These are phyloP conservation scores for Morpho achilles DNA, from an alignment of 2,888 invertebrate species.

Conservation along the genomic window DNA sequence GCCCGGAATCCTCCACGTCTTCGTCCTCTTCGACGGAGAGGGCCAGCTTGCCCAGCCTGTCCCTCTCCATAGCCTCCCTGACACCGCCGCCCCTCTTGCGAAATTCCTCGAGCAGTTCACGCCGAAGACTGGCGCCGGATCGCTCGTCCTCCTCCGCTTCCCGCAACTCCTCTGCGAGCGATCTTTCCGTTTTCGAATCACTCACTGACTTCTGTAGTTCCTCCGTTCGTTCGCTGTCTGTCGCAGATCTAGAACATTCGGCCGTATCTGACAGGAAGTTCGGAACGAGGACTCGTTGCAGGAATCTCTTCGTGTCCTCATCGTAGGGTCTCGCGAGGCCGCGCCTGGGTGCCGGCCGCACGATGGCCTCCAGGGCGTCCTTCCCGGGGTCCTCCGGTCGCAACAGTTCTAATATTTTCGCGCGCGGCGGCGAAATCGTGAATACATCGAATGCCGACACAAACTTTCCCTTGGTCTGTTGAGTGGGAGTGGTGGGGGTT, in stretches of 20 bases:
- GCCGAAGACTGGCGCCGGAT: conserved; percentile 37
- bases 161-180: conserved; percentile 63
- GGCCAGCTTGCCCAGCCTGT: conserved; percentile 62
- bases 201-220: conserved; percentile 12
- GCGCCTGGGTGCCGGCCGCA: conserved; percentile 59
- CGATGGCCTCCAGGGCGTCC: conserved; percentile 65
- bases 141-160: conserved; percentile 61
- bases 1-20: conserved; percentile 41
- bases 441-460: conserved; percentile 58
- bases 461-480: conserved; percentile 56
- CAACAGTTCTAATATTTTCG: conserved; percentile 61
- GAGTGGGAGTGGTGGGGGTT: conserved; percentile 56
- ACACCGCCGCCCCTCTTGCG: conserved; percentile 43
- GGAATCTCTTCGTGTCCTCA: conserved; percentile 63
- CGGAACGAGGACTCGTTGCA: conserved; percentile 54
- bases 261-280: conserved; percentile 30
- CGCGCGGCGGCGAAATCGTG: conserved; percentile 56
- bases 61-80: conserved; percentile 57
- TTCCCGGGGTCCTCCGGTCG: conserved; percentile 61
- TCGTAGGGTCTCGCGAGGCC: conserved; percentile 59
- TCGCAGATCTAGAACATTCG: conserved; percentile 25
- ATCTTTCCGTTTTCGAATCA: conserved; percentile 40
- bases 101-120: conserved; percentile 46
- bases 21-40: conserved; percentile 69
- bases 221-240: no score